A percentile compares a stretch with the other conserved stretches of the same genome.
phyloP scores from a whole-genome alignment of 2,797 vertebrate species.

The Telmatherina bonti region DNA sequence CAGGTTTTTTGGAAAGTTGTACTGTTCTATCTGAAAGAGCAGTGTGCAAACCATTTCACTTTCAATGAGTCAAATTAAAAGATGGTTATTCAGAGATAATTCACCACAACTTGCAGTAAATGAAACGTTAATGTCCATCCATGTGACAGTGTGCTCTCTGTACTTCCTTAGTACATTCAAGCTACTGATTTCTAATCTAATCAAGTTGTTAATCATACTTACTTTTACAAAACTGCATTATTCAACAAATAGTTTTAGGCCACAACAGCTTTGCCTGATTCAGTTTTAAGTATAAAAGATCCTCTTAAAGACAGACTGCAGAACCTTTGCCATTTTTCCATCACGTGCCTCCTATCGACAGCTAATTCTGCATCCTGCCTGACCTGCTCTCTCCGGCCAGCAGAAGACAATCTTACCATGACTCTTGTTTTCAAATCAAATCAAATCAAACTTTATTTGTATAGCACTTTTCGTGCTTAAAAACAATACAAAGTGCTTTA shows the following conservation, averaged over 20 bases:
- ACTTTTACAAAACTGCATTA: neutral
- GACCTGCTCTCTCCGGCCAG: too few species aligned
- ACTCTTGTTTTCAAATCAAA: too few species aligned
- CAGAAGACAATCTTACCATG: too few species aligned
- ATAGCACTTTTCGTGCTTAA: too few species aligned
- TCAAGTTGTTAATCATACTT: neutral
- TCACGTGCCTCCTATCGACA: too few species aligned
- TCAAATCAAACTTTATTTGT: too few species aligned
- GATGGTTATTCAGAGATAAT: neutral
- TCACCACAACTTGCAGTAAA: neutral
- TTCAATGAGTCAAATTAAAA: neutral
- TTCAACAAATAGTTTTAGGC: neutral
- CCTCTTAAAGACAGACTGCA: too few species aligned
- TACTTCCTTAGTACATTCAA: slow-evolving; percentile 2
- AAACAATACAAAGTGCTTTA: too few species aligned
- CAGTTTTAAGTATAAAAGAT: neutral
- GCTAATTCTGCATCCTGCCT: too few species aligned
- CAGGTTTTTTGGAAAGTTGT: neutral
- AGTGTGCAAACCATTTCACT: neutral
- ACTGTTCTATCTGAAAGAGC: neutral
- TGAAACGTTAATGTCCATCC: neutral
- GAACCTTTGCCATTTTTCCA: too few species aligned
- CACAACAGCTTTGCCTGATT: neutral
- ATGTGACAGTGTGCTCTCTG: neutral
- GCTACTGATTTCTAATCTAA: neutral